These are phyloP conservation scores for Agrypnia vestita DNA, from an alignment of 1,140 invertebrate genomes.

Conservation along the genomic window DNA sequence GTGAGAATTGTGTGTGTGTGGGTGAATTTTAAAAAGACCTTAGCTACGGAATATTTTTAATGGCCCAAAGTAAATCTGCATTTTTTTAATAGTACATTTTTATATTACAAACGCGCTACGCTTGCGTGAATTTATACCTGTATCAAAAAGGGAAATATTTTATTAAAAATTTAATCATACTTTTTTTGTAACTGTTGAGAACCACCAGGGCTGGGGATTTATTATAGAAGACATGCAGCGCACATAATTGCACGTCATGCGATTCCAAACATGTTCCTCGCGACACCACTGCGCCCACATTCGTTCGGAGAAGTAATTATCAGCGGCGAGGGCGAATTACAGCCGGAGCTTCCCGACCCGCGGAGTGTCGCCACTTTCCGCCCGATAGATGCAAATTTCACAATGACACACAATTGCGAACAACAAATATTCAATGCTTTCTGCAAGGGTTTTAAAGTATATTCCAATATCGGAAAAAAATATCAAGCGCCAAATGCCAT, in stretches of 20 bases:
- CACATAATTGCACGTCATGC: conserved; percentile 43
- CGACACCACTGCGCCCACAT: conserved; percentile 39
- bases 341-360: neutral
- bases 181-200: neutral
- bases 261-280: conserved; percentile 39
- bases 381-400: neutral
- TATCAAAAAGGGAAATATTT: too few species aligned
- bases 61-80: too few species aligned
- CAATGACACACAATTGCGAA: neutral
- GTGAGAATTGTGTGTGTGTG: too few species aligned
- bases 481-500: too few species aligned
- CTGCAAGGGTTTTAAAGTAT: too few species aligned
- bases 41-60: too few species aligned
- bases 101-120: too few species aligned
- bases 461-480: too few species aligned
- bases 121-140: too few species aligned
- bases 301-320: conserved; percentile 32
- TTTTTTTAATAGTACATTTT: too few species aligned
- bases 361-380: conserved; percentile 11
- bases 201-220: neutral
- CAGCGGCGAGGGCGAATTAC: conserved; percentile 3
- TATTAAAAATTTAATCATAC: too few species aligned
- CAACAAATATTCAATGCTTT: neutral
- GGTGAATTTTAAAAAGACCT: too few species aligned
- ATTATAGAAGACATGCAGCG: conserved; percentile 34